Base-by-base conservation (phyloP, 1,140 invertebrate species). In the Bombus confusus region DNA sequence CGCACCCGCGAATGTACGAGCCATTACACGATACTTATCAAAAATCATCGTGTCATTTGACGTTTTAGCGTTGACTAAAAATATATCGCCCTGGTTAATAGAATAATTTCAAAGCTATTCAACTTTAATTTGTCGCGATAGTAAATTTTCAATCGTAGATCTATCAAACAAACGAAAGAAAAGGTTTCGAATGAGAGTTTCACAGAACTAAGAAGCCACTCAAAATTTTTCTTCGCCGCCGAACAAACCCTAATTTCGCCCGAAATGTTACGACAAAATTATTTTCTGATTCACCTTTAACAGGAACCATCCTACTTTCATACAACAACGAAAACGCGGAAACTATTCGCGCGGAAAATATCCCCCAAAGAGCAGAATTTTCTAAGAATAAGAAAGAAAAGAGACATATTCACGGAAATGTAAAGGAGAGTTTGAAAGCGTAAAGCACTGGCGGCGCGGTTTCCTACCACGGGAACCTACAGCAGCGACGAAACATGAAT, bases 11-110 rank as follows among this genome's bases (percentile, higher is more conserved):
- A 88, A 87, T 71, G 59, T 25, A 22, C 28, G 68, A 41, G 31
- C n/a, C 87, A 83, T 80, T 69, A 66, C 68, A 57, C 59, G 75
- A 83, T 83, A 41, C 43, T 83, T 87, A 82, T 73, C 80, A 52
- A 28, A 2, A 72, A 25, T 34, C 12, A 37, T 28, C 9, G 31
- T 31, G 37, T 64, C 28, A 10, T 39, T 15, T 3, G 28, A 1
- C n/a, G 13, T 25, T 64, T 47, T 5, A 66, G 3, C 5, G 4
- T 28, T 3, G 9, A 10, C 25, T 34, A 78, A 31, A 39, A 66
- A 34, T 22, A 4, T 22, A 43, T 6, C n/a, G 0, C 5, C 39
- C 9, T 6, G n/a, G 3, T 6, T 25, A 2, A 74, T 41, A 28
- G 4, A 28, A 22, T 15, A 71, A 9, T 34, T 28, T 28, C 34